Percentiles rank a stretch among this genome's conserved stretches.
phyloP scores from a whole-genome alignment of 2,113 vertebrate species.

The Rhineura floridana region DNA sequence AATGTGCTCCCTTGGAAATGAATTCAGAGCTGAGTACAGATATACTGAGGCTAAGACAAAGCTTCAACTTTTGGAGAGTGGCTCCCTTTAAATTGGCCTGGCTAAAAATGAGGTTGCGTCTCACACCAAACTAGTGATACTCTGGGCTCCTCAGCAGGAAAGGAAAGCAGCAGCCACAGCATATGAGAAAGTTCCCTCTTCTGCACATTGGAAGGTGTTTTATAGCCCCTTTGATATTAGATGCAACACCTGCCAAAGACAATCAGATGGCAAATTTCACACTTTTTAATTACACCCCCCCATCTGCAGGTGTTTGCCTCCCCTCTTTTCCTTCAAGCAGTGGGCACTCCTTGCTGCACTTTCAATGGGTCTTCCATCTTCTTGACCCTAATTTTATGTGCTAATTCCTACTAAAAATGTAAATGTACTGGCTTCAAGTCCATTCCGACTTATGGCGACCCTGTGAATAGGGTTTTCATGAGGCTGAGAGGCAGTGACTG shows the following conservation, averaged over 20 bases:
- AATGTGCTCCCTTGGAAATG: not conserved
- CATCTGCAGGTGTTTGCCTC: not conserved
- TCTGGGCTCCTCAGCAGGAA: not conserved
- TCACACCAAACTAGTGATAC: too few species aligned
- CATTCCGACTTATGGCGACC: too few species aligned
- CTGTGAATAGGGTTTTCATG: too few species aligned
- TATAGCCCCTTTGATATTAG: not conserved
- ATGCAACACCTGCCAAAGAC: not conserved
- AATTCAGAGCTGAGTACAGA: too few species aligned
- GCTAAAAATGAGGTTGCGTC: not conserved
- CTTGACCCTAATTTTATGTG: not conserved
- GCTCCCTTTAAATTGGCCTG: not conserved
- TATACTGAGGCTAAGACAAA: too few species aligned
- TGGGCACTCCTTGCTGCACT: not conserved
- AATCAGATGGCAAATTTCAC: not conserved
- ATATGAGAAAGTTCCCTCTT: not conserved
- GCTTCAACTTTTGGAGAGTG: not conserved
- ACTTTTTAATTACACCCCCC: not conserved
- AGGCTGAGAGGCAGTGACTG: too few species aligned
- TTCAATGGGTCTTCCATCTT: not conserved
- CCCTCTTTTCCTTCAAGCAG: not conserved
- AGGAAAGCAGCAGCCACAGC: not conserved
- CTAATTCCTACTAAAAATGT: not conserved
- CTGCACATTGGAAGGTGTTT: not conserved
- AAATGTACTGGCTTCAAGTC: too few species aligned